A percentile compares a stretch with the other conserved stretches of the same genome.
Conservation (phyloP, 2,113 vertebrate species). For the Lepidothrix coronata region DNA sequence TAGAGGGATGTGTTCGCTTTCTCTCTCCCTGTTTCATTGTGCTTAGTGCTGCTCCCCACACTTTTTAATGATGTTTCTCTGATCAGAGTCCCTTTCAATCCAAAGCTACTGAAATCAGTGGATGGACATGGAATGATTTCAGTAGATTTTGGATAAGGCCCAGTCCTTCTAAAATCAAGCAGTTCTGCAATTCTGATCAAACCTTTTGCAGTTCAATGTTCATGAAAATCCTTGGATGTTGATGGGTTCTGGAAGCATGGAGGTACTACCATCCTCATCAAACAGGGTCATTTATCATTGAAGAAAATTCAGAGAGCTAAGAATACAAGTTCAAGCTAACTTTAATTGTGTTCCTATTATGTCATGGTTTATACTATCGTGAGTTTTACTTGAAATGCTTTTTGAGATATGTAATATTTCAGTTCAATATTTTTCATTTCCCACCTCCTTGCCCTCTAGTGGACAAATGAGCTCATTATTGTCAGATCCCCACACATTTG, state of each 20-base stretch:
- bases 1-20: not conserved
- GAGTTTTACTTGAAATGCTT: not conserved
- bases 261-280: not conserved
- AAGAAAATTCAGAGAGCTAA: not conserved
- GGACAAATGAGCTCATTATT: not conserved
- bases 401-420: not conserved
- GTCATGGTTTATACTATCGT: not conserved
- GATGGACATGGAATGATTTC: not conserved
- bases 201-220: not conserved
- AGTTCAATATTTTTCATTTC: not conserved
- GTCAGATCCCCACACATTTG: not conserved
- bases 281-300: not conserved
- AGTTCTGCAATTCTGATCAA: not conserved
- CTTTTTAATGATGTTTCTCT: not conserved
- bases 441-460: constrained; percentile 27
- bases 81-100: not conserved
- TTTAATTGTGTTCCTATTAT: not conserved
- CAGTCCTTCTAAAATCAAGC: not conserved
- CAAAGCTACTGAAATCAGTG: not conserved
- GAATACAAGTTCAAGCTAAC: not conserved
- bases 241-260: not conserved
- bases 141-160: not conserved
- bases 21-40: accelerated
- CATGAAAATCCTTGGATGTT: not conserved
- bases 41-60: not conserved